These are phyloP conservation scores for Chrysochloris asiatica DNA, from an alignment of 2,113 vertebrate genomes.

Conservation along the genomic window DNA sequence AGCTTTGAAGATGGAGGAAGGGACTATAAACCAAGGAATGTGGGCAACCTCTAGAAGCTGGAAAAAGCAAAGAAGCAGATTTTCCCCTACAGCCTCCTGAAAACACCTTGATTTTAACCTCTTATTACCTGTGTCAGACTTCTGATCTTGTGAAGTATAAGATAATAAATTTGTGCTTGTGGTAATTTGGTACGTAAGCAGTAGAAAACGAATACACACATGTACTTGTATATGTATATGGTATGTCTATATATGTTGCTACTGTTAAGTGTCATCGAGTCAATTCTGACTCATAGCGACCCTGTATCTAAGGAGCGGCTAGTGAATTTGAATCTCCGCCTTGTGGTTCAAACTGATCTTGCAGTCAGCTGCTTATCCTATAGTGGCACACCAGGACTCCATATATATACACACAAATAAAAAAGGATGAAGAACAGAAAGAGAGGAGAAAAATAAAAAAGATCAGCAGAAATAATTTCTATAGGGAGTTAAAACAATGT, in stretches of 20 bases:
- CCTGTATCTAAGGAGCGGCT: no score
- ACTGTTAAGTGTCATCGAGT: no score
- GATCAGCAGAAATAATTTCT: not conserved
- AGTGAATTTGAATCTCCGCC: no score
- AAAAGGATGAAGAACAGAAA: not conserved
- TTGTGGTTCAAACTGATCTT: no score
- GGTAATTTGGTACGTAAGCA: not conserved
- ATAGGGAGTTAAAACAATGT: slow-evolving; percentile 1
- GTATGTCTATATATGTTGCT: no score
- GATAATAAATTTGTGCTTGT: not conserved
- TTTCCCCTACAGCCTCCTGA: not conserved
- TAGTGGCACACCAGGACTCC: no score
- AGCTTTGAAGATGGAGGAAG: not conserved
- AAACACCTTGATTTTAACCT: not conserved
- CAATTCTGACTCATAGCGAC: no score
- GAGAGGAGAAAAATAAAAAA: not conserved
- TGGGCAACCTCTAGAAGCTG: not conserved
- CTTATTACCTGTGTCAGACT: not conserved
- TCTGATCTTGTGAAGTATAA: not conserved
- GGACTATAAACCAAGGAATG: not conserved
- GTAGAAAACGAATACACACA: not conserved
- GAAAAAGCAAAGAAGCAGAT: not conserved
- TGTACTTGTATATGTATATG: not conserved
- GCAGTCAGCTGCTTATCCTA: no score
- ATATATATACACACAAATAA: not conserved